These are phyloP conservation scores for Pocillopora grandis DNA, from an alignment of 92 coral and sea anemone species.

Conservation along the genomic window DNA sequence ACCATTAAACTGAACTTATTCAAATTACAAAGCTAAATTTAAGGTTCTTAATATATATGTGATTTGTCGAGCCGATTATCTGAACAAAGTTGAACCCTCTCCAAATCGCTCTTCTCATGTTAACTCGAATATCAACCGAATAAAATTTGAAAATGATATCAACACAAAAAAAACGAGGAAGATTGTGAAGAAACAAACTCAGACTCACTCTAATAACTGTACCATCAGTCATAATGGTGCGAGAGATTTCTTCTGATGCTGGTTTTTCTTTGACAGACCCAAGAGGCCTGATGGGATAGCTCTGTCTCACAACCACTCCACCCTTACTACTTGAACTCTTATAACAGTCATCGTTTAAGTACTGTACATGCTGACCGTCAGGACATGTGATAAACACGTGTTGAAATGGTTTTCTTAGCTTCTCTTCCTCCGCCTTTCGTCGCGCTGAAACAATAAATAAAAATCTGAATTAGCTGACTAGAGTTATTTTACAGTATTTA, in stretches of 20 bases:
- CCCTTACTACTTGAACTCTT: slow-evolving; percentile 70
- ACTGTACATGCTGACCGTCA: slow-evolving; percentile 90
- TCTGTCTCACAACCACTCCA: slow-evolving; percentile 87
- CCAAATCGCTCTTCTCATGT: too few relatives aligned
- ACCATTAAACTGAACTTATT: not conserved
- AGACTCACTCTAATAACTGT: slow-evolving; percentile 82
- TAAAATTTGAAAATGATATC: too few relatives aligned
- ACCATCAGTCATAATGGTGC: slow-evolving; percentile 88
- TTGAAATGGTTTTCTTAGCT: slow-evolving; percentile 76
- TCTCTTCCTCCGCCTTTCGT: slow-evolving; percentile 66
- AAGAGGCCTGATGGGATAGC: slow-evolving; percentile 81
- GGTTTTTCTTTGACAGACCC: slow-evolving; percentile 67
- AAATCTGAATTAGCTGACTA: not conserved
- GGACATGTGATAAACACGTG: slow-evolving; percentile 87
- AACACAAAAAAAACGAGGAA: too few relatives aligned
- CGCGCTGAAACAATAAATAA: slow-evolving; percentile 10
- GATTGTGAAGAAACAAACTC: not conserved
- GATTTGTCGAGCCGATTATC: too few relatives aligned
- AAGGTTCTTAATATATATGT: too few relatives aligned
- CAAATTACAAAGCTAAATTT: too few relatives aligned
- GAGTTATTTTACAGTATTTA: not conserved
- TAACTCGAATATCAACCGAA: too few relatives aligned
- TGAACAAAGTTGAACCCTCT: too few relatives aligned
- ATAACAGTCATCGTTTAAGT: slow-evolving; percentile 74
- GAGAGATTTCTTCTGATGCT: slow-evolving; percentile 80